Base-by-base conservation (phyloP, 2,888 invertebrate species). In the Eristalis intricaria region DNA sequence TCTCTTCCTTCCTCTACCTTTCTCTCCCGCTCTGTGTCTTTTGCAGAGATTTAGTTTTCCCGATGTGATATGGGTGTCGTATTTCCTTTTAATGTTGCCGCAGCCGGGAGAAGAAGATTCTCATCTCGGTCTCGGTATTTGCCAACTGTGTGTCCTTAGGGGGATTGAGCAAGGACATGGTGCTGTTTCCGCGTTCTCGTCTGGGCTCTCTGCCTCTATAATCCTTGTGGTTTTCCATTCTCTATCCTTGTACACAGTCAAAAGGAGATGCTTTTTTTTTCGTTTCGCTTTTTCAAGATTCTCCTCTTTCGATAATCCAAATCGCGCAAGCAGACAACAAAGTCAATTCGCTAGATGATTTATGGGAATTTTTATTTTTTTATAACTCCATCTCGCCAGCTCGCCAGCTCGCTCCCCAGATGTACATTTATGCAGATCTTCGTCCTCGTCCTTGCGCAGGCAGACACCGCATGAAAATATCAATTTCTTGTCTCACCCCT, bases 291-390 rank as follows among this genome's bases (percentile, higher is more conserved):
- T 23, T 66, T 26, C 8, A 76, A 70, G 79, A 75, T 71, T 76
- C 66, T 43, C n/a, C 60, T 68, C 35, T 73, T 69, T 35, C 82
- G 69, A 82, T 78, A 70, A 8, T 65, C 71, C 68, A 77, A 73
- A 82, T 82, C 85, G 66, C 85, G 66, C 70, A 70, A 82, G 66
- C 82, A 78, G 86, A 86, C 86, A 86, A 86, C 86, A 85, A 86
- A 86, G 85, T 78, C 85, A 86, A 83, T 86, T 86, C 78, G 78
- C 78, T 35, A 38, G 73, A 76, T 83, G 86, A 86, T 86, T 86
- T 78, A 86, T 86, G 74, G 38, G 78, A 66, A 66, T 78, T 79
- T 71, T 83, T 64, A 26, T 64, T 19, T 70, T 13, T 32, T 22
- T 50, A n/a, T 8, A 19, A 19, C 19, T 50, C 50, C 43, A 43